Percentiles rank a stretch among this genome's conserved stretches.
These are phyloP conservation scores for Pterostichus niger DNA, from an alignment of 2,888 invertebrate species.

Conservation along the genomic window DNA sequence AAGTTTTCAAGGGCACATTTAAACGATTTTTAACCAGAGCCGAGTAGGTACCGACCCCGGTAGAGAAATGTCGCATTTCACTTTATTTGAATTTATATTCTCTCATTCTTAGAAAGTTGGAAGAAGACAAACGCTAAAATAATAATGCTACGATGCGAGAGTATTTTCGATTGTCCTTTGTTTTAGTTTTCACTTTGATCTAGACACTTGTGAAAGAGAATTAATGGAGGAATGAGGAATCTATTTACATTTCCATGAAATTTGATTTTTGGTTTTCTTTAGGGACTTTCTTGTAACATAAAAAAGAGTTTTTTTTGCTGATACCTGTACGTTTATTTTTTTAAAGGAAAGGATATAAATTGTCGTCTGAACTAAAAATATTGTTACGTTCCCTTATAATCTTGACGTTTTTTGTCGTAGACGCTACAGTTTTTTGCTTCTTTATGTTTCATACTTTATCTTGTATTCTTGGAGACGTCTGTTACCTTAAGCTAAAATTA, in stretches of 20 bases:
- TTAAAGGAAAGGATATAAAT: background rate
- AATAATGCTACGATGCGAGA: constrained; percentile 2
- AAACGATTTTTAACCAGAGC: constrained; percentile 5
- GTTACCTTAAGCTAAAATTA: too few species aligned
- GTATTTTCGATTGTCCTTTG: constrained; percentile 16
- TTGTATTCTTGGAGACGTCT: background rate
- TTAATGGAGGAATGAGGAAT: background rate
- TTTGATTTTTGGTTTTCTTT: constrained; percentile 7
- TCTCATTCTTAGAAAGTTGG: background rate
- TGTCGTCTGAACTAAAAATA: background rate
- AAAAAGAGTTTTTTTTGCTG: background rate
- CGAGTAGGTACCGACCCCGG: background rate
- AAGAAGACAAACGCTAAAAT: constrained; percentile 40
- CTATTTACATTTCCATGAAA: constrained; percentile 32
- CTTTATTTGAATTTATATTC: constrained; percentile 16
- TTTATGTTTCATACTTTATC: background rate
- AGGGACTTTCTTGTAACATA: background rate
- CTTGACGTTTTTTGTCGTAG: too few species aligned
- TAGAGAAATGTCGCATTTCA: background rate
- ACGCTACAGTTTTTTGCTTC: background rate
- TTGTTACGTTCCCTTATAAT: too few species aligned
- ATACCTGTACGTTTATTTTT: background rate
- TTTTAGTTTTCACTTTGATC: constrained; percentile 39
- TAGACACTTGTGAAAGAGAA: background rate
- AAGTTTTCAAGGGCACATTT: constrained; percentile 28